Evolutionary conservation across 2,888 invertebrate species (phyloP), one percentile per base, ranked within the genome.

Genomic region (Chironomus tentans): DNA sequence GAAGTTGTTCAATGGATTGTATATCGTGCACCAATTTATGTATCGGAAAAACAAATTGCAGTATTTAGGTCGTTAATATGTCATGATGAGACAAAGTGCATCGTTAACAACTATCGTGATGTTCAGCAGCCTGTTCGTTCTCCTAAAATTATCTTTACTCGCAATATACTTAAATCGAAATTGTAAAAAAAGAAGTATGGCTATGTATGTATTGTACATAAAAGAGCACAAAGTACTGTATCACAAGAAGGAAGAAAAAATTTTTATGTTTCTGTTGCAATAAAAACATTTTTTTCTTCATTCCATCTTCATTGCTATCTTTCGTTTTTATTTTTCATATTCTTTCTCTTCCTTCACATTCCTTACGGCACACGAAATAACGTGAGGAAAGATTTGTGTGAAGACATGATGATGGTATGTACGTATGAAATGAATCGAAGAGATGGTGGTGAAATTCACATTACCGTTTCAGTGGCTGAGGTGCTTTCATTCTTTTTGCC

Each of bases 1-100:
- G 91, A 91, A 80, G 90, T 90, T 79, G 91, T 91, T 69, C 90
- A 90, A 4, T 91, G 91, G 91, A 91, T 91, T 78, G 88, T 91
- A 77, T 90, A 90, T 79, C 87, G 90, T 76, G 89, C 87, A 70
- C 90, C 91, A 3, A 88, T 91, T 76, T 87, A 88, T 79, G 88
- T 91, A 77, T 90, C 90, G 15, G 83, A 85, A 77, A 87, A 88
- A 81, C 91, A 91, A 86, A 90, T 90, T 81, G 77, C 68, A 15
- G 61, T 61, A 62, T 73, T 77, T 70, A 71, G 70, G 15, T 76
- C 70, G 24, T 46, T 79, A 78, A 21, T 24, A 10, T 13, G 24
- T 24, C 70, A 82, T 79, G 84, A 84, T 79, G 81, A 82, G 78
- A 82, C 81, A 77, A 84, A 84, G 79, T 84, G 83, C 79, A 84